These are phyloP conservation scores for Esperia sulphurella DNA, from an alignment of 2,888 invertebrate genomes.

Conservation along the genomic window DNA sequence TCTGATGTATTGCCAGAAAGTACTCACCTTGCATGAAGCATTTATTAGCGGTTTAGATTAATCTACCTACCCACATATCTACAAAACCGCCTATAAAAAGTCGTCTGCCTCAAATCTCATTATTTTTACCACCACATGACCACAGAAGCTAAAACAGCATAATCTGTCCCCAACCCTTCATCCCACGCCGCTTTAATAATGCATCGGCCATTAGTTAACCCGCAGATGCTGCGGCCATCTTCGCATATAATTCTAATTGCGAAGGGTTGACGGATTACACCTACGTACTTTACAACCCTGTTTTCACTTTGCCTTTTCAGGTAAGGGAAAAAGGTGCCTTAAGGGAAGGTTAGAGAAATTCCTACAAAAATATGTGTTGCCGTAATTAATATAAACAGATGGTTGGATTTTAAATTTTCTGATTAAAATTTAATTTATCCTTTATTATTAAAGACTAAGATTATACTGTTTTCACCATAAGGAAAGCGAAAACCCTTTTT, in stretches of 20 bases:
- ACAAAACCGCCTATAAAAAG: neutral
- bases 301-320: constrained; percentile 32
- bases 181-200: constrained; percentile 59
- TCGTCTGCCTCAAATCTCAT: constrained; percentile 8
- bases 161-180: constrained; percentile 71
- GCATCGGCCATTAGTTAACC: constrained; percentile 75
- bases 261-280: constrained; percentile 56
- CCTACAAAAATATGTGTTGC: neutral
- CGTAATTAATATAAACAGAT: too few species aligned
- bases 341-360: neutral
- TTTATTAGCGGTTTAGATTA: too few species aligned
- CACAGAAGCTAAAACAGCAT: constrained; percentile 44
- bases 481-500: neutral
- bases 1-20: too few species aligned
- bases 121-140: constrained; percentile 14
- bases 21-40: too few species aligned
- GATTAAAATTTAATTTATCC: too few species aligned
- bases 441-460: constrained; percentile 1
- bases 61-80: too few species aligned
- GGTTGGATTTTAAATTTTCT: too few species aligned
- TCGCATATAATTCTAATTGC: constrained; percentile 65
- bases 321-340: neutral
- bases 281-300: constrained; percentile 39
- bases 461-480: neutral
- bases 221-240: constrained; percentile 66